A percentile compares a stretch with the other conserved stretches of the same genome.
These are phyloP conservation scores for Semicossyphus pulcher DNA, from an alignment of 2,113 vertebrate genomes.

Conservation along the genomic window DNA sequence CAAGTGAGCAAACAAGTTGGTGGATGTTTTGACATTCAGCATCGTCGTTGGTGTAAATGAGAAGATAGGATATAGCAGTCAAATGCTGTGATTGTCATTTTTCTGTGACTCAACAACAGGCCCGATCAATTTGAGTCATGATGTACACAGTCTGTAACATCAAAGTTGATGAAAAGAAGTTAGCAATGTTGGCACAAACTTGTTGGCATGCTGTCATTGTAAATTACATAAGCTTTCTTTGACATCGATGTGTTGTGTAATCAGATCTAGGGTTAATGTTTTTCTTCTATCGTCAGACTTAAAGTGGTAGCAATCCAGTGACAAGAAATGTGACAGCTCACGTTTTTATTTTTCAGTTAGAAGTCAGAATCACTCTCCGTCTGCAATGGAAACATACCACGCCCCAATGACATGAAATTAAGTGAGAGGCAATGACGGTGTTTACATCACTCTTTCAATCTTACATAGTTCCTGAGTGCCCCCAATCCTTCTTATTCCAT, in stretches of 20 bases:
- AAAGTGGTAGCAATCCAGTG: conserved; percentile 31
- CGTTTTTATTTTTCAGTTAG: not conserved
- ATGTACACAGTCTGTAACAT: too few relatives aligned
- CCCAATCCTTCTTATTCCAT: not conserved
- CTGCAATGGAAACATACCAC: not conserved
- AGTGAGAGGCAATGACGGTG: not conserved
- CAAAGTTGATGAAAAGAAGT: too few relatives aligned
- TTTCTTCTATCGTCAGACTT: conserved; percentile 27
- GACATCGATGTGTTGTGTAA: not conserved
- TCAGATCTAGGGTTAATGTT: not conserved
- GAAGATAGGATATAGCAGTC: too few relatives aligned
- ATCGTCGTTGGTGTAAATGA: too few relatives aligned
- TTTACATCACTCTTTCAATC: not conserved
- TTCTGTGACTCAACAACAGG: too few relatives aligned
- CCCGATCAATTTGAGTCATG: too few relatives aligned
- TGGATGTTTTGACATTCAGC: too few relatives aligned
- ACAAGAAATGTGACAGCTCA: conserved; percentile 2
- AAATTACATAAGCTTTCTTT: too few relatives aligned
- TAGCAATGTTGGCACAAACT: too few relatives aligned
- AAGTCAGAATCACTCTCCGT: not conserved
- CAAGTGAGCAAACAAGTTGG: too few relatives aligned
- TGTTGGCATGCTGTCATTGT: fast-evolving
- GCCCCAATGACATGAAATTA: not conserved
- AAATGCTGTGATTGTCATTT: too few relatives aligned
- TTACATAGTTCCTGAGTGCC: not conserved